Base-by-base conservation (phyloP, 2,888 invertebrate genomes). In the Calliopum simillimum region DNA sequence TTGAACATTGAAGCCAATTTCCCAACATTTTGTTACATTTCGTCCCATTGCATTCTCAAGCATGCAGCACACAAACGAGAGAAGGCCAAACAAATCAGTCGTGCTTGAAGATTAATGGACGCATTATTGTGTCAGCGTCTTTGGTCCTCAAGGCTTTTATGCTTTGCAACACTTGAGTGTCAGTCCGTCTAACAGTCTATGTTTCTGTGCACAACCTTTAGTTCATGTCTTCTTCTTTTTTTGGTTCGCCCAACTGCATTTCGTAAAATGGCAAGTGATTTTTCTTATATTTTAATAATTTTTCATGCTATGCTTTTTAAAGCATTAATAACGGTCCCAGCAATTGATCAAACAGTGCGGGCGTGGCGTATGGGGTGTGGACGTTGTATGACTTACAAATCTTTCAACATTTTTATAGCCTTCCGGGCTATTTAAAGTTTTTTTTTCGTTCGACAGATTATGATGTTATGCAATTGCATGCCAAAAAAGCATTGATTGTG, bases 51-150 rank as follows among this genome's bases (percentile, higher is more conserved):
- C 33, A n/a, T n/a, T n/a, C 33, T 33, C 33, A 33, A 33, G 55
- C 55, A 3, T 14, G 61, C 53, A 53, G 19, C 23, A 33, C n/a
- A 49, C 16, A 12, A 53, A 53, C 53, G 23, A 19, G 19, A 65
- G 64, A 73, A 79, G 81, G 82, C 80, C 82, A 83, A 83, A 82
- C 82, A 83, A 82, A 83, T 82, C 83, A 82, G 81, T 82, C 82
- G 82, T 81, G 83, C 82, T 79, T 79, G 78, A 82, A 82, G 82
- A 82, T 82, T 82, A 82, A 82, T 82, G 80, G 80, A 78, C 75
- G 82, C 82, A 82, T 83, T 82, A 82, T 82, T 80, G 79, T 82
- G 80, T 83, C 81, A 81, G 79, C 79, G 23, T 71, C 66, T 58
- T 25, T 53, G 59, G 64, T 68, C 68, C 55, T 70, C 51, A 63